phyloP scores from a whole-genome alignment of 92 coral and sea anemone species.

The Pocillopora grandis region DNA sequence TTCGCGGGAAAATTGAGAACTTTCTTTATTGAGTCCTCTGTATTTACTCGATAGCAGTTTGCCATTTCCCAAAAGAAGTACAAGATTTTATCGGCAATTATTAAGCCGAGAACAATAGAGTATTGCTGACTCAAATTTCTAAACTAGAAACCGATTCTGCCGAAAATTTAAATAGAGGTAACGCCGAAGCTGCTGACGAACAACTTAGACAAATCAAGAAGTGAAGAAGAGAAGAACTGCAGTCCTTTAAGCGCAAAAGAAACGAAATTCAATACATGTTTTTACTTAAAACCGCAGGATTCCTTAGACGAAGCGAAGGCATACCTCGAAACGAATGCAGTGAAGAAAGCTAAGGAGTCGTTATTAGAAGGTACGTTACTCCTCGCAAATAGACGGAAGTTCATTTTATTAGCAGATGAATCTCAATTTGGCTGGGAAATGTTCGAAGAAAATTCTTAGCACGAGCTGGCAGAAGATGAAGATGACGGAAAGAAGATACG shows the following conservation, averaged over 20 bases:
- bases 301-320: slow-evolving; percentile 6
- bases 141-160: slow-evolving; percentile 3
- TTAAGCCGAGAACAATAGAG: slow-evolving; percentile 27
- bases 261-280: slow-evolving; percentile 33
- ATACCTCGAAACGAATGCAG: not conserved
- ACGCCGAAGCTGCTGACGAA: not conserved
- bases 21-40: not conserved
- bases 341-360: not conserved
- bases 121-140: slow-evolving; percentile 9
- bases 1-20: too few species aligned
- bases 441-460: too few species aligned
- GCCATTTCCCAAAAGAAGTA: slow-evolving; percentile 14
- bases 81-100: slow-evolving; percentile 24
- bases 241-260: slow-evolving; percentile 29
- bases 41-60: not conserved
- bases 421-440: too few species aligned
- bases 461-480: too few species aligned
- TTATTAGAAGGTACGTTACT: slow-evolving; percentile 42
- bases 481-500: too few species aligned
- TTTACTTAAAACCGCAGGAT: slow-evolving; percentile 18
- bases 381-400: slow-evolving; percentile 36
- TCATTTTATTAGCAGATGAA: slow-evolving; percentile 5
- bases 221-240: not conserved
- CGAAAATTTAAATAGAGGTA: slow-evolving; percentile 10
- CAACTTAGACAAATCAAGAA: slow-evolving; percentile 29